Conservation (phyloP, 2,113 vertebrate genomes). For the Podarcis raffonei region DNA sequence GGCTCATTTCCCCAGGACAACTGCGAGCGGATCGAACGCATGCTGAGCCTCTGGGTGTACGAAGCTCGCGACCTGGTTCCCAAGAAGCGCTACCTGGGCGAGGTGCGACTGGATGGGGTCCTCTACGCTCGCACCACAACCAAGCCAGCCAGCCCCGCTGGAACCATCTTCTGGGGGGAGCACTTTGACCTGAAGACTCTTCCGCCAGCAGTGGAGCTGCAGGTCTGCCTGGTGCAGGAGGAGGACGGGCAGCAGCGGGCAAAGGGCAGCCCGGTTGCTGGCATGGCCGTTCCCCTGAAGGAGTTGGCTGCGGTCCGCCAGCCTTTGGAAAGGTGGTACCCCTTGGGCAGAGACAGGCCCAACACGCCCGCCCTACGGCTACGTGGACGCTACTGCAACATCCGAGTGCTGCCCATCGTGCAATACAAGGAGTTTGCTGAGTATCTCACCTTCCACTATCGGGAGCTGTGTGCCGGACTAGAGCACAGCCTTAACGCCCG, state of each 20-base stretch:
- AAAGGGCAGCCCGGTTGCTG: conserved; percentile 77
- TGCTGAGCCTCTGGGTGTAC: conserved; percentile 89
- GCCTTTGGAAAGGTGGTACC: conserved; percentile 85
- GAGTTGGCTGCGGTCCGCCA: conserved; percentile 74
- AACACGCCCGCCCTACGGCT: conserved; percentile 79
- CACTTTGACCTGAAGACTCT: conserved; percentile 91
- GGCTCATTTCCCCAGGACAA: conserved; percentile 80
- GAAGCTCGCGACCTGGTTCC: conserved; percentile 88
- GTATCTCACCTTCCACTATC: conserved; percentile 88
- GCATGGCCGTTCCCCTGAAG: conserved; percentile 75
- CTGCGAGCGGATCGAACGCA: conserved; percentile 85
- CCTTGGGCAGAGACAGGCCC: conserved; percentile 71
- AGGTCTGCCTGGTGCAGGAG: conserved; percentile 80
- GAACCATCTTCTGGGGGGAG: conserved; percentile 80
- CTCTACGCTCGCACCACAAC: conserved; percentile 87
- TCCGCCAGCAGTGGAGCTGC: conserved; percentile 81
- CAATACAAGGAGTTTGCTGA: conserved; percentile 95
- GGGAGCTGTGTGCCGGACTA: conserved; percentile 82
- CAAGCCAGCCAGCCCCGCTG: conserved; percentile 65
- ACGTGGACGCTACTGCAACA: conserved; percentile 83
- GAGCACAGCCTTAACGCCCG: conserved; percentile 85
- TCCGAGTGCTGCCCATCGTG: conserved; percentile 88
- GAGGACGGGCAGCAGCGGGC: conserved; percentile 83
- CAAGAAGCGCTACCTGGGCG: conserved; percentile 83
- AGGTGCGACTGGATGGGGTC: conserved; percentile 86